Evolutionary conservation across 2,113 vertebrate genomes (phyloP).

Genomic region (Propithecus coquereli): DNA sequence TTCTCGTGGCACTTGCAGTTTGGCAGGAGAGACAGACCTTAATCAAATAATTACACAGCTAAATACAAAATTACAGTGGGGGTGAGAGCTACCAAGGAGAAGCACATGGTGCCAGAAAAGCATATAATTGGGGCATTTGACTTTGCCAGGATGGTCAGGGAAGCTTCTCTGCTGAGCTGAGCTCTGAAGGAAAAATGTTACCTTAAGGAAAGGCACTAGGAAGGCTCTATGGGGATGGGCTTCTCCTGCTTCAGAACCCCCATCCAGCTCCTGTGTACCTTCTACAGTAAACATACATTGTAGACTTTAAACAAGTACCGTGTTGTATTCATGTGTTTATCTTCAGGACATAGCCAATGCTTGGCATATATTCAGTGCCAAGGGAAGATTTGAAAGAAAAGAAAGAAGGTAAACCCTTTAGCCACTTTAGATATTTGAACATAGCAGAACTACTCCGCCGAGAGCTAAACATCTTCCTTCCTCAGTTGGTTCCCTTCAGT

Average conservation of each 20-base stretch:
- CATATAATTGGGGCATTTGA: not conserved
- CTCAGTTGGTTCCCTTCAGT: not conserved
- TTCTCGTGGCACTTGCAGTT: slow-evolving; percentile 54
- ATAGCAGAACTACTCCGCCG: not conserved
- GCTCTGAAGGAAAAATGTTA: not conserved
- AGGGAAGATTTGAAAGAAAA: slow-evolving; percentile 8
- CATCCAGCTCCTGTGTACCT: not conserved
- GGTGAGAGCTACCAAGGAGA: slow-evolving; percentile 29
- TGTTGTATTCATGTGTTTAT: not conserved
- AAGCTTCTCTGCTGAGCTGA: not conserved
- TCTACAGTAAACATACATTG: not conserved
- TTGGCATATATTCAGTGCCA: slow-evolving; percentile 18
- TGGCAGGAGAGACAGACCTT: slow-evolving; percentile 56
- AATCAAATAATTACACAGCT: slow-evolving; percentile 65
- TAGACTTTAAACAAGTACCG: not conserved
- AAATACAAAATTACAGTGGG: slow-evolving; percentile 48
- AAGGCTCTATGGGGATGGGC: not conserved
- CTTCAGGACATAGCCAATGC: not conserved
- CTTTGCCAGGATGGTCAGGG: slow-evolving; percentile 3
- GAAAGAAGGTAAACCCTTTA: not conserved
- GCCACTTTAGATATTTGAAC: not conserved
- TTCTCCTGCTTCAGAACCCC: not conserved
- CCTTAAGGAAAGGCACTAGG: not conserved
- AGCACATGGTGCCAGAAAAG: not conserved
- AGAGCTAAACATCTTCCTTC: not conserved